Percentiles rank a stretch among this genome's conserved stretches.
These are phyloP conservation scores for Platycnemis pennipes DNA, from an alignment of 2,888 invertebrate genomes.

Conservation along the genomic window DNA sequence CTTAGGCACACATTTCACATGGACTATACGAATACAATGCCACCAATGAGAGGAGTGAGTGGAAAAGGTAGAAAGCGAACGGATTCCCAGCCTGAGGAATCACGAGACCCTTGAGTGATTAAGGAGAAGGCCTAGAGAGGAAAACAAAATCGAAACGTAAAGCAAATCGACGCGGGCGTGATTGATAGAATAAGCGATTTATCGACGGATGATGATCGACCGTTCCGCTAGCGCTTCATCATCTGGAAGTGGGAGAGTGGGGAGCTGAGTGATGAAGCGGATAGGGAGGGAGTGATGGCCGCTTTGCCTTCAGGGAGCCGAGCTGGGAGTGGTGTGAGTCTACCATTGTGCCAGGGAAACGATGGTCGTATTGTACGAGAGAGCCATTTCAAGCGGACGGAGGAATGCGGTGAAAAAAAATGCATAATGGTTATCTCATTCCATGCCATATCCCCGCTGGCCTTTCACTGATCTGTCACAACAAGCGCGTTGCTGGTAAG, in stretches of 20 bases:
- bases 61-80: background rate
- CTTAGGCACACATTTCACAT: background rate
- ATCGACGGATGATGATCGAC: background rate
- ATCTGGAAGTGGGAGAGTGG: background rate
- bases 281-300: background rate
- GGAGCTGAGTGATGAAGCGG: background rate
- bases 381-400: background rate
- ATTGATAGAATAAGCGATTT: background rate
- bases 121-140: background rate
- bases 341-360: background rate
- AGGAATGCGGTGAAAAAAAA: slow-evolving; percentile 2
- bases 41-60: background rate
- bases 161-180: background rate
- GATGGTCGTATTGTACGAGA: slow-evolving; percentile 14
- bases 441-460: slow-evolving; percentile 19
- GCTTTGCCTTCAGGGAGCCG: background rate
- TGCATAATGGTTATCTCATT: slow-evolving; percentile 25
- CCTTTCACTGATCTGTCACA: slow-evolving; percentile 26
- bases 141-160: background rate
- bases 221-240: background rate
- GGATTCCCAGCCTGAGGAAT: background rate
- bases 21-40: background rate
- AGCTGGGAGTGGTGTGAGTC: background rate
- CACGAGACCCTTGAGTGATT: background rate
- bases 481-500: background rate